Base-by-base conservation (phyloP, 1,140 invertebrate genomes). In the Agrilus planipennis region DNA sequence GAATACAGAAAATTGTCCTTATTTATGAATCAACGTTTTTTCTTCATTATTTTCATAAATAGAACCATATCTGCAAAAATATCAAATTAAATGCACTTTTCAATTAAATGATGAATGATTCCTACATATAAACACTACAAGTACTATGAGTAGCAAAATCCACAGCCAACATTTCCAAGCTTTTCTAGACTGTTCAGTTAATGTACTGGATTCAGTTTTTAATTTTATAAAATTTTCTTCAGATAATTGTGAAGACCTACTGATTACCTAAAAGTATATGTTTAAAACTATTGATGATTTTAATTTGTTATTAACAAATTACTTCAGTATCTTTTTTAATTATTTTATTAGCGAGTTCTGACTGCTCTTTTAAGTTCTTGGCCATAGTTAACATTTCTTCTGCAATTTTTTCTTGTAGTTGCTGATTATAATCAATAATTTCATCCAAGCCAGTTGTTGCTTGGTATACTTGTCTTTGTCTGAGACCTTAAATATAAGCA, bases 151-250 rank as follows among this genome's bases (percentile, higher is more conserved):
- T 31, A 95, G 66, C 78, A 91, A 84, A 5, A 92, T 56, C 88
- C 88, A 92, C 41, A 94, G 75, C 87, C 89, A 93, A 65, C 89
- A 94, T 57, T 88, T 88, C 73, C 87, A 93, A 1, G 83, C 83
- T 44, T 82, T 80, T 46, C 77, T 76, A 15, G 84, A 90, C 60
- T 90, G 88, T 45, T 84, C 83, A 53, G 82, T 76, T 17, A 96
- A 63, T 55, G 82, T 78, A 6, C 82, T 74, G 7, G 84, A 83
- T 65, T 93, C 88, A 31, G 71, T 71, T 61, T 84, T 77, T 36
- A 96, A 65, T 34, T 81, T 82, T 14, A 58, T 57, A 49, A 81
- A 66, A 62, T 94, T 93, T 2, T 67, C 63, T 46, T 92, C 87
- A 0, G 88, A 82, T 36, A 90, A 57, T 42, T 77, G 72, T 20